phyloP scores from a whole-genome alignment of 1,140 invertebrate species.

The Magallana ariakensis region DNA sequence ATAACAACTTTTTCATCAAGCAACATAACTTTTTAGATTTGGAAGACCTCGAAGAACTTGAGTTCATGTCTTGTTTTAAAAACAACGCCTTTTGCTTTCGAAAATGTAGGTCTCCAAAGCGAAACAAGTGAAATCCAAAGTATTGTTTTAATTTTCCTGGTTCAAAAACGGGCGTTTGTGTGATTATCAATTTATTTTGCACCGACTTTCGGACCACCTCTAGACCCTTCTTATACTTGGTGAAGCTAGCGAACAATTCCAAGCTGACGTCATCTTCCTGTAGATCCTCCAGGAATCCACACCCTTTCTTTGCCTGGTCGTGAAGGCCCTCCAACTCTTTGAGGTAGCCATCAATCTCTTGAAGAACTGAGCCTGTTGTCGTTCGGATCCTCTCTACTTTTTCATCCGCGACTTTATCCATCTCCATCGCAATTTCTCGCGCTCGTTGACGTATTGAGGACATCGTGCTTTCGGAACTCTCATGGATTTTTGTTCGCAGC shows the following conservation, averaged over 20 bases:
- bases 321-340: conserved; percentile 60
- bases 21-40: neutral
- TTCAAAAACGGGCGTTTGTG: conserved; percentile 7
- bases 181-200: conserved; percentile 29
- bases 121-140: conserved; percentile 3
- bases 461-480: conserved; percentile 52
- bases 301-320: conserved; percentile 63
- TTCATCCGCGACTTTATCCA: conserved; percentile 60
- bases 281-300: conserved; percentile 68
- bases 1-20: neutral
- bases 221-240: conserved; percentile 59
- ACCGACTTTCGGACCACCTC: conserved; percentile 40
- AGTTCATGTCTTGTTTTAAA: neutral
- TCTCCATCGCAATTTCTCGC: conserved; percentile 55
- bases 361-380: conserved; percentile 52
- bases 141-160: conserved; percentile 28
- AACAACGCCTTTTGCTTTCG: neutral
- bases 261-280: conserved; percentile 73
- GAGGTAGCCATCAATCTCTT: conserved; percentile 61
- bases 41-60: neutral
- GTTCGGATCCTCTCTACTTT: conserved; percentile 59
- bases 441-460: conserved; percentile 58
- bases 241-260: conserved; percentile 67
- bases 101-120: conserved; percentile 1
- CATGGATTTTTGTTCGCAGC: conserved; percentile 54